Percentiles rank a stretch among this genome's conserved stretches.
Evolutionary conservation across 2,113 vertebrate genomes (phyloP).

Genomic region (Podilymbus podiceps): DNA sequence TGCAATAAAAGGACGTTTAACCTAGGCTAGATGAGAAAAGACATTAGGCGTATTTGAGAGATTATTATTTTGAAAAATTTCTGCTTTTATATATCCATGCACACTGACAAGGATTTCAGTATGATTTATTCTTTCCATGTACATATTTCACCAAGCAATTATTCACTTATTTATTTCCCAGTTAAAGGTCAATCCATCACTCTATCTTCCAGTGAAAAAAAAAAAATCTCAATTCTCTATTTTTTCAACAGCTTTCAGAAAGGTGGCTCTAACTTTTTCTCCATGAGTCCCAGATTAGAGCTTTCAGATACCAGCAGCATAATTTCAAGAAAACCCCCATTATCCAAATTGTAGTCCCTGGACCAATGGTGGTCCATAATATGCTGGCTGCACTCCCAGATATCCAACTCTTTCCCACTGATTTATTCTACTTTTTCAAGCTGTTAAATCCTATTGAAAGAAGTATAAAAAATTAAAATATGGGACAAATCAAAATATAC

Average conservation of each 20-base stretch:
- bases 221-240: neutral
- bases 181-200: conserved; percentile 1
- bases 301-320: neutral
- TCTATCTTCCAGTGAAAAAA: neutral
- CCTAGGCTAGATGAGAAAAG: neutral
- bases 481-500: accelerated
- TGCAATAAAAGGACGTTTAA: neutral
- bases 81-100: neutral
- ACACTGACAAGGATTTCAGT: neutral
- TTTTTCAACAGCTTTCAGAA: neutral
- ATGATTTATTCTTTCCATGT: neutral
- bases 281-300: neutral
- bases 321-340: neutral
- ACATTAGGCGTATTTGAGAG: neutral
- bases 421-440: neutral
- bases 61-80: neutral
- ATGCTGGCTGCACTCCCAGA: neutral
- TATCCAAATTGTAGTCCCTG: neutral
- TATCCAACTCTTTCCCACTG: neutral
- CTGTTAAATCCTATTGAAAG: neutral
- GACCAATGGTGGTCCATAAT: neutral
- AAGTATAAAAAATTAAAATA: neutral
- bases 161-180: conserved; percentile 30
- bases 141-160: neutral
- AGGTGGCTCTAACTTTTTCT: neutral